A percentile compares a stretch with the other conserved stretches of the same genome.
Evolutionary conservation across 2,888 invertebrate species (phyloP).

Genomic region (Euproctis similis): DNA sequence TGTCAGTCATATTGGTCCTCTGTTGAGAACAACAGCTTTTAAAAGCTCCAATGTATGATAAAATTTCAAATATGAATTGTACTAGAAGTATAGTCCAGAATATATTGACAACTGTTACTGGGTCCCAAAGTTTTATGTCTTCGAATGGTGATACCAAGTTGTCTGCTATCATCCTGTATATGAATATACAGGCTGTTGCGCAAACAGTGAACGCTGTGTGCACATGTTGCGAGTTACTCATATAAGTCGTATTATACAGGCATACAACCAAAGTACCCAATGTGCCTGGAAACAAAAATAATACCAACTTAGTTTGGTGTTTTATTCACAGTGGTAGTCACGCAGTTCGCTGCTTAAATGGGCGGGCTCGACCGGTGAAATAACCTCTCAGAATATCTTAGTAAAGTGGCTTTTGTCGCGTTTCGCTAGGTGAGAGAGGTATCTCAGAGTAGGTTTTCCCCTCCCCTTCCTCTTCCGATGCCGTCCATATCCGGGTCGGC

Average conservation of each 20-base stretch:
- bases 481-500: too few relatives aligned
- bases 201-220: slow-evolving; percentile 44
- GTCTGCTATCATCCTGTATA: slow-evolving; percentile 41
- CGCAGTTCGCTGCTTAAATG: too few relatives aligned
- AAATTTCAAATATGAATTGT: slow-evolving; percentile 54
- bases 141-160: slow-evolving; percentile 32
- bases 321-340: too few relatives aligned
- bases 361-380: too few relatives aligned
- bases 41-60: slow-evolving; percentile 47
- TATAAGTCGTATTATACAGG: slow-evolving; percentile 45
- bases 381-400: too few relatives aligned
- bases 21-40: slow-evolving; percentile 30
- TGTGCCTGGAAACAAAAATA: slow-evolving; percentile 45
- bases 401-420: too few relatives aligned
- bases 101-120: slow-evolving; percentile 45
- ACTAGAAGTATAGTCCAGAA: slow-evolving; percentile 50
- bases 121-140: slow-evolving; percentile 42
- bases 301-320: too few relatives aligned
- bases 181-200: slow-evolving; percentile 38
- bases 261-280: slow-evolving; percentile 47
- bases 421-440: too few relatives aligned
- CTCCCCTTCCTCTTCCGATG: too few relatives aligned
- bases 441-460: too few relatives aligned
- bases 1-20: slow-evolving; percentile 10
- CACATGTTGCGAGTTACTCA: slow-evolving; percentile 48